Conservation (phyloP, 2,113 vertebrate genomes). For the Microcebus ravelobensis region DNA sequence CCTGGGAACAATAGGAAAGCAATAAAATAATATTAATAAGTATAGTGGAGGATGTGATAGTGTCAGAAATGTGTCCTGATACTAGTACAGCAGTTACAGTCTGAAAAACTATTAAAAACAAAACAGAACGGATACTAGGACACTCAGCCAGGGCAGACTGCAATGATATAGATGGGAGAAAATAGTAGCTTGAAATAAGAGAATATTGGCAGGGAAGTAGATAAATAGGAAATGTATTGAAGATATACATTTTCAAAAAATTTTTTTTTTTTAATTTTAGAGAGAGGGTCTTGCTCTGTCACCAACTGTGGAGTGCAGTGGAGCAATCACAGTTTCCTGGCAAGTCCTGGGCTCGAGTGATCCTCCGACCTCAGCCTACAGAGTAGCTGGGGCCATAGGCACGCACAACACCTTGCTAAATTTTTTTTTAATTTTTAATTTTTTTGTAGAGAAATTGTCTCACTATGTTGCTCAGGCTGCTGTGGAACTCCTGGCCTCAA, state of each 20-base stretch:
- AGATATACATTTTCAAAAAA: not conserved
- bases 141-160: rapidly evolving
- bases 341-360: no score
- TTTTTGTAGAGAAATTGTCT: no score
- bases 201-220: not conserved
- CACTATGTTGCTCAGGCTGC: no score
- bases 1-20: not conserved
- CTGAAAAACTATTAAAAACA: not conserved
- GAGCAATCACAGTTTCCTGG: no score
- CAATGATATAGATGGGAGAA: not conserved
- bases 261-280: not conserved
- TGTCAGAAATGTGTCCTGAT: not conserved
- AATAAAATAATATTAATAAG: not conserved
- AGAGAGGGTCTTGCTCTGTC: no score
- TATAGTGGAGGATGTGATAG: not conserved
- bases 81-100: not conserved
- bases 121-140: not conserved
- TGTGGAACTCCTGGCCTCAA: no score
- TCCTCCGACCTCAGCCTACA: no score
- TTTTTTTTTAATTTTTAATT: no score
- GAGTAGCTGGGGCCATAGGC: no score
- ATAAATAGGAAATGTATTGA: not conserved
- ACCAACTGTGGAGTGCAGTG: no score
- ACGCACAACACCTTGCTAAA: no score
- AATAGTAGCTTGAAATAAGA: not conserved